These are phyloP conservation scores for Apodemia hepburni DNA, from an alignment of 2,888 invertebrate species.

Conservation along the genomic window DNA sequence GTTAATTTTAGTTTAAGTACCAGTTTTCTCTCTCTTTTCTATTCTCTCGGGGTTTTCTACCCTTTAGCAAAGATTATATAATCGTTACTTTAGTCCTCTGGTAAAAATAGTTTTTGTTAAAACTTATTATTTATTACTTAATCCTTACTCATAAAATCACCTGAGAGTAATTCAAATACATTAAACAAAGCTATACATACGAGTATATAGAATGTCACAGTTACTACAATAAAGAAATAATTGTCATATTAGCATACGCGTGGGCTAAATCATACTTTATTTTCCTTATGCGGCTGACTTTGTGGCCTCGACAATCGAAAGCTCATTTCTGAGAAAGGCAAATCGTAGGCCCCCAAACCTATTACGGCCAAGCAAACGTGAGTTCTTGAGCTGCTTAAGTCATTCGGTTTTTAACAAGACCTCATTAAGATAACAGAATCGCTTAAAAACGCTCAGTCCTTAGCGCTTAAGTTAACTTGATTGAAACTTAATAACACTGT, in stretches of 20 bases:
- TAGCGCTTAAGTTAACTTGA: too few species aligned
- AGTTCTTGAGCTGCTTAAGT: constrained; percentile 38
- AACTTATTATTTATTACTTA: too few species aligned
- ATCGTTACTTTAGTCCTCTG: too few species aligned
- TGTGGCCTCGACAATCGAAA: constrained; percentile 33
- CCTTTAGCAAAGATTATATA: too few species aligned
- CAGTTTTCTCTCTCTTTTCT: too few species aligned
- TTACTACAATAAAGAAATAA: background rate
- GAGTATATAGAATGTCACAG: background rate
- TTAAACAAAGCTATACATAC: background rate
- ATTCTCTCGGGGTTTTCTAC: too few species aligned
- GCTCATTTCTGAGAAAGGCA: constrained; percentile 37
- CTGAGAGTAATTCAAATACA: background rate
- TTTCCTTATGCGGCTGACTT: constrained; percentile 47
- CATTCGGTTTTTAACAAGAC: constrained; percentile 33
- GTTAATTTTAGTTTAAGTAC: too few species aligned
- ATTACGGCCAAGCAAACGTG: constrained; percentile 25
- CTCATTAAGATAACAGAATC: constrained; percentile 33
- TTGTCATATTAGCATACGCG: constrained; percentile 17
- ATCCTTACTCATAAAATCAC: background rate
- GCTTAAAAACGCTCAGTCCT: constrained; percentile 31
- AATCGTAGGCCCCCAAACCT: constrained; percentile 21
- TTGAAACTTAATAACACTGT: too few species aligned
- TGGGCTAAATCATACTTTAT: constrained; percentile 35
- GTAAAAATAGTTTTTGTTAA: too few species aligned